Conservation (phyloP, 2,113 vertebrate genomes). For the Pluvialis apricaria region DNA sequence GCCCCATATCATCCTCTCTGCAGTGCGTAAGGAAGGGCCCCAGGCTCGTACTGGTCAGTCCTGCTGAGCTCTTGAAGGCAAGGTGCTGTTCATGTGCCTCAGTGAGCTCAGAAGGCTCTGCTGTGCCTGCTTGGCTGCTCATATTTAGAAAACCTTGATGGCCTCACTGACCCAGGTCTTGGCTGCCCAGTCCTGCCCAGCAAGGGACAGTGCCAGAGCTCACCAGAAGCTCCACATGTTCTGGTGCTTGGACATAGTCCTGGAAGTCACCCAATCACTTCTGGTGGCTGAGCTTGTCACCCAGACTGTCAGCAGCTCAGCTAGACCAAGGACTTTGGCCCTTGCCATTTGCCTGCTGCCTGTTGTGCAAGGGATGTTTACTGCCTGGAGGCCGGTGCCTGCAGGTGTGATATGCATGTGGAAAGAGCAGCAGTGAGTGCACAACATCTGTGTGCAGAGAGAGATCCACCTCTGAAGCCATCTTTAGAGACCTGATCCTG, state of each 20-base stretch:
- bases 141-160: background rate
- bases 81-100: background rate
- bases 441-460: background rate
- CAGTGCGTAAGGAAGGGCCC: too few relatives aligned
- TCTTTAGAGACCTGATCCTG: background rate
- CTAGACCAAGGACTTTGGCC: background rate
- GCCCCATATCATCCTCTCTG: background rate
- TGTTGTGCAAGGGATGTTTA: background rate
- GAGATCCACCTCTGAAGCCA: background rate
- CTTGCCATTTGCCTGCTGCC: background rate
- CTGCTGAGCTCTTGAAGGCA: background rate
- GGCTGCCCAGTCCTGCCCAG: background rate
- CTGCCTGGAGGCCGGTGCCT: background rate
- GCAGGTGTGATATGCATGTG: background rate
- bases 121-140: background rate
- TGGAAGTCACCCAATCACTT: background rate
- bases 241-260: background rate
- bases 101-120: background rate
- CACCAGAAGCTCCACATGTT: background rate
- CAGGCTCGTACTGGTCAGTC: background rate
- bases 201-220: background rate
- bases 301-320: background rate
- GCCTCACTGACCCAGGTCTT: background rate
- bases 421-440: background rate
- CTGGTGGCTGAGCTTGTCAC: background rate